Conservation (phyloP, 2,797 vertebrate species). For the Gymnoscopelus microlampas region DNA sequence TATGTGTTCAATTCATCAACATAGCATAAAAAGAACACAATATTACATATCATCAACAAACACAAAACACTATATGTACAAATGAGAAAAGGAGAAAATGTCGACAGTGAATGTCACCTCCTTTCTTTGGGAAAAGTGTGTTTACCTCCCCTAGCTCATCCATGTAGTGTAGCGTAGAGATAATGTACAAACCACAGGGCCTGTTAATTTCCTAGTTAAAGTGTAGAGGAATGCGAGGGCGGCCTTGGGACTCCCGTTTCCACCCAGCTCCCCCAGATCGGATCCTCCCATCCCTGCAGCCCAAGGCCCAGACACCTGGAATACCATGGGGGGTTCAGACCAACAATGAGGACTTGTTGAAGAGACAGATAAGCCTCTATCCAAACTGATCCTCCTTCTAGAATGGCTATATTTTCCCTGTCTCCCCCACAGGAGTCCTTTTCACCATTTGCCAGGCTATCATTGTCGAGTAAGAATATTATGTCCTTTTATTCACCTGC, state of each 20-base stretch:
- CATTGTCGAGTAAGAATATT: slow-evolving; percentile 2
- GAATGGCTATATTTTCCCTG: slow-evolving; percentile 36
- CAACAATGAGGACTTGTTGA: slow-evolving; percentile 78
- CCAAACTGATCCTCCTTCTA: slow-evolving; percentile 36
- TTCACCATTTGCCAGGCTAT: slow-evolving; percentile 32
- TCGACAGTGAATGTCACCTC: too few relatives aligned
- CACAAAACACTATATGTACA: too few relatives aligned
- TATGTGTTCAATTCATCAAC: too few relatives aligned
- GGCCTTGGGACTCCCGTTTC: slow-evolving; percentile 43
- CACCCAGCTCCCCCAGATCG: slow-evolving; percentile 37
- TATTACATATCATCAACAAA: too few relatives aligned
- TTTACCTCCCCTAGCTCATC: neutral
- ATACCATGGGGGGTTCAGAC: slow-evolving; percentile 65
- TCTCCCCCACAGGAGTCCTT: slow-evolving; percentile 8
- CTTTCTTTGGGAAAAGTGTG: too few relatives aligned
- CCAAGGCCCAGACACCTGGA: slow-evolving; percentile 75
- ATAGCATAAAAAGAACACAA: too few relatives aligned
- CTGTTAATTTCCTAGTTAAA: slow-evolving; percentile 70
- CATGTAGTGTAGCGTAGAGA: slow-evolving; percentile 27
- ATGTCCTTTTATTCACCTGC: neutral
- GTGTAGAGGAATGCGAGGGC: slow-evolving; percentile 59
- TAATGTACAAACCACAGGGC: slow-evolving; percentile 32
- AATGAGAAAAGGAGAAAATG: too few relatives aligned
- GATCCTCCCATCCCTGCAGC: slow-evolving; percentile 18
- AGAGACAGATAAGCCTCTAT: slow-evolving; percentile 73